Evolutionary conservation across 2,888 invertebrate species (phyloP).

Genomic region (Apamea anceps): DNA sequence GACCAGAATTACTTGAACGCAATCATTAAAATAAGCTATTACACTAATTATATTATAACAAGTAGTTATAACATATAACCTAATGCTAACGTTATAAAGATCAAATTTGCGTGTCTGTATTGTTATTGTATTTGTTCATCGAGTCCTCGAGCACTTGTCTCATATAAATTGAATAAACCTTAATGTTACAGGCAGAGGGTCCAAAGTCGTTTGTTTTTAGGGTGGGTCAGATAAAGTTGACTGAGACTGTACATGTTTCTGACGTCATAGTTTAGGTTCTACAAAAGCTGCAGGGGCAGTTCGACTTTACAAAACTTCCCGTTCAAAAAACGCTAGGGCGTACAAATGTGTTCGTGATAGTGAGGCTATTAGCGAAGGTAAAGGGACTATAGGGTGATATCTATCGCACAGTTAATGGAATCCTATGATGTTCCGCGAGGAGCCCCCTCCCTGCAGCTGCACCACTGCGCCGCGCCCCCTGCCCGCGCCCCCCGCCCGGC

Average conservation of each 20-base stretch:
- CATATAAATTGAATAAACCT: too few species aligned
- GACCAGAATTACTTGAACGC: too few species aligned
- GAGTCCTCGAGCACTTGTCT: too few species aligned
- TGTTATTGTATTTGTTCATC: too few species aligned
- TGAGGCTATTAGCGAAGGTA: slow-evolving; percentile 6
- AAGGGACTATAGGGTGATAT: slow-evolving; percentile 21
- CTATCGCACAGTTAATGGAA: slow-evolving; percentile 45
- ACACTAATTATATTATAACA: too few species aligned
- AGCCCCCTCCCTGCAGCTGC: slow-evolving; percentile 63
- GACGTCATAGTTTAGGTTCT: not conserved
- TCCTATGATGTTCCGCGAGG: slow-evolving; percentile 28
- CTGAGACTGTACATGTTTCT: not conserved
- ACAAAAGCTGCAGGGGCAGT: not conserved
- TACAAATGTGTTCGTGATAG: not conserved
- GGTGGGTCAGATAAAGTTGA: too few species aligned
- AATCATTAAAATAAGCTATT: too few species aligned
- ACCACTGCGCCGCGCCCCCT: slow-evolving; percentile 22
- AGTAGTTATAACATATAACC: too few species aligned
- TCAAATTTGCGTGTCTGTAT: too few species aligned
- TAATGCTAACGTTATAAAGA: too few species aligned
- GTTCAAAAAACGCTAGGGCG: not conserved
- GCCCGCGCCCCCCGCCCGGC: slow-evolving; percentile 8
- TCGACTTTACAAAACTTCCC: not conserved
- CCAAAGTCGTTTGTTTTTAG: too few species aligned
- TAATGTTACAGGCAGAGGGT: too few species aligned